Evolutionary conservation across 2,113 vertebrate species (phyloP).

Genomic region (Chascanopsetta lugubris): DNA sequence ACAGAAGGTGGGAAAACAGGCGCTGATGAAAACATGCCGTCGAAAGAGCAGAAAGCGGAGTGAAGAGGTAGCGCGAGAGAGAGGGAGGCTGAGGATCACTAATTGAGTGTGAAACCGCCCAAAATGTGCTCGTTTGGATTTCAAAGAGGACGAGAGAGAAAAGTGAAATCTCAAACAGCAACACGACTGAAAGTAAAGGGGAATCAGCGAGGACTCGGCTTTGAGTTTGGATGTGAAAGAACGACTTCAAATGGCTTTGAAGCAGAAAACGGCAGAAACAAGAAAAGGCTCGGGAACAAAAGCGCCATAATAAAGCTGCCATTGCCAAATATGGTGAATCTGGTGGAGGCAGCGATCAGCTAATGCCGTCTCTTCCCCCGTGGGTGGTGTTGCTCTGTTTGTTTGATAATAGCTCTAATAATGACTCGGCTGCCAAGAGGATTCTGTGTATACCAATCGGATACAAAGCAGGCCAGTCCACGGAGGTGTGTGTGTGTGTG

Average conservation of each 20-base stretch:
- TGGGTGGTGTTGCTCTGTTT: conserved; percentile 52
- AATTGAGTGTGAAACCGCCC: conserved; percentile 23
- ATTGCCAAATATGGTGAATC: conserved; percentile 27
- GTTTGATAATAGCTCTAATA: conserved; percentile 51
- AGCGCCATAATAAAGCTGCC: not conserved
- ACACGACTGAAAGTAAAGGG: not conserved
- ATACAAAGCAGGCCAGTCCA: conserved; percentile 27
- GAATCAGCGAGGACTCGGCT: not conserved
- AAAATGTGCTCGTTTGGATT: conserved; percentile 17
- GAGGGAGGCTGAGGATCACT: conserved; percentile 8
- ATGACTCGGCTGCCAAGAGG: conserved; percentile 44
- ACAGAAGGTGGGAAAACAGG: conserved; percentile 4
- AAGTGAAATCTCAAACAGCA: conserved; percentile 17
- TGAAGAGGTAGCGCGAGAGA: conserved; percentile 16
- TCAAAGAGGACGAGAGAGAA: conserved; percentile 9
- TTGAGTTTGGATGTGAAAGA: not conserved
- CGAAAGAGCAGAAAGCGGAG: conserved; percentile 21
- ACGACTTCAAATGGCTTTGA: not conserved
- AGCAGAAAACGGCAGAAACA: not conserved
- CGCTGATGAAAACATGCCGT: conserved; percentile 40
- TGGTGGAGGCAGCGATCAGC: conserved; percentile 17
- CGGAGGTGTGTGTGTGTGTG: not conserved
- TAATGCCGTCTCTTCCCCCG: conserved; percentile 12
- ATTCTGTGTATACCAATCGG: conserved; percentile 15
- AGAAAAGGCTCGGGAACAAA: conserved; percentile 15